phyloP scores from a whole-genome alignment of 2,888 invertebrate species.

The Aphidius colemani region DNA sequence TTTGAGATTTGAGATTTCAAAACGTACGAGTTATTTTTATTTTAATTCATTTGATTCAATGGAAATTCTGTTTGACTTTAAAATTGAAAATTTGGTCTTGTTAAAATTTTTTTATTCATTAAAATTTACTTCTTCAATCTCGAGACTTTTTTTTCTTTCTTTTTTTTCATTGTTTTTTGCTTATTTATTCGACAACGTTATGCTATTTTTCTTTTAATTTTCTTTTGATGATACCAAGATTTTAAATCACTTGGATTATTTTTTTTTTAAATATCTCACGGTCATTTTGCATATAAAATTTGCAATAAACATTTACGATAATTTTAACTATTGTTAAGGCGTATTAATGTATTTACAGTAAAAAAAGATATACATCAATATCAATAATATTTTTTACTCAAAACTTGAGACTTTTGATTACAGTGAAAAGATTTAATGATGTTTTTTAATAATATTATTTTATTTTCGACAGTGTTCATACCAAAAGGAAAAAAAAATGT shows the following conservation, averaged over 20 bases:
- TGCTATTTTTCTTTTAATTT: not conserved
- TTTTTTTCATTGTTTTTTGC: no score
- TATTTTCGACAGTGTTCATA: slow-evolving; percentile 1
- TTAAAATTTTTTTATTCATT: no score
- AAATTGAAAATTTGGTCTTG: no score
- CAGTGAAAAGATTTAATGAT: slow-evolving; percentile 44
- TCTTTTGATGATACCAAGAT: not conserved
- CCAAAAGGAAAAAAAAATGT: slow-evolving; percentile 1
- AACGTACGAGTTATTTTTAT: no score
- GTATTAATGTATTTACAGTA: slow-evolving; percentile 31
- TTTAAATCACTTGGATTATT: slow-evolving; percentile 11
- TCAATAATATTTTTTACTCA: slow-evolving; percentile 37
- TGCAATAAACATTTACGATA: slow-evolving; percentile 20
- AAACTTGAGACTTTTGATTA: slow-evolving; percentile 47
- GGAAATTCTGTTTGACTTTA: no score
- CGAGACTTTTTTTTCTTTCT: no score
- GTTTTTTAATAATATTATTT: slow-evolving; percentile 25
- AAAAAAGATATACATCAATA: slow-evolving; percentile 31
- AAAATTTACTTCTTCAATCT: no score
- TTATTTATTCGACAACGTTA: no score
- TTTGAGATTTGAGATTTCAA: no score
- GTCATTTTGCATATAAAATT: slow-evolving; percentile 15
- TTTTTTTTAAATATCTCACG: slow-evolving; percentile 1
- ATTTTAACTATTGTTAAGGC: slow-evolving; percentile 28
- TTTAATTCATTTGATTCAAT: no score